Conservation (phyloP, 92 coral and sea anemone genomes). For the Epizoanthus stellaris region DNA sequence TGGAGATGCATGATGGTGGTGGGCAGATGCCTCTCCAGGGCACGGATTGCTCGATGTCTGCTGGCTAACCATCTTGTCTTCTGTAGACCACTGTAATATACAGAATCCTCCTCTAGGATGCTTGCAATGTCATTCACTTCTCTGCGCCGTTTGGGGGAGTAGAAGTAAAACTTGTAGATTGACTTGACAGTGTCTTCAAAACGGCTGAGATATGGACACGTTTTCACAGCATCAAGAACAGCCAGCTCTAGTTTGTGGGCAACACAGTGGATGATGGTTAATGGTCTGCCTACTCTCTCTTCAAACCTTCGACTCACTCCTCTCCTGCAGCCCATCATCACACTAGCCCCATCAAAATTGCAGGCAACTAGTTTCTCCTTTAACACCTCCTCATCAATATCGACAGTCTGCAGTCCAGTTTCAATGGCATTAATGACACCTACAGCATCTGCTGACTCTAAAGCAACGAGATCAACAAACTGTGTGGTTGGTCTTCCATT, state of each 20-base stretch:
- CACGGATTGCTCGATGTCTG: conserved; percentile 36
- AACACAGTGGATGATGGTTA: conserved; percentile 59
- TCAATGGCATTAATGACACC: conserved; percentile 30
- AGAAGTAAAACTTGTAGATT: conserved; percentile 48
- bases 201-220: conserved; percentile 7
- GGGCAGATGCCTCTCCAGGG: conserved; percentile 49
- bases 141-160: conserved; percentile 54
- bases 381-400: conserved; percentile 18
- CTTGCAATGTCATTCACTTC: conserved; percentile 51
- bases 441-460: conserved; percentile 44
- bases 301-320: conserved; percentile 42
- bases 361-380: conserved; percentile 39
- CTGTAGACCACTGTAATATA: conserved; percentile 49
- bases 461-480: conserved; percentile 36
- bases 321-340: conserved; percentile 48
- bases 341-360: conserved; percentile 55
- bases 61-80: conserved; percentile 58
- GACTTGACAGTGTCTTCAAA: conserved; percentile 46
- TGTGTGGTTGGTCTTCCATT: conserved; percentile 39
- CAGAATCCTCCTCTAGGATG: conserved; percentile 41
- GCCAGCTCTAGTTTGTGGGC: conserved; percentile 66
- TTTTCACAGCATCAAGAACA: conserved; percentile 56
- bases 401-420: conserved; percentile 8
- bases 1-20: conserved; percentile 54
- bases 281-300: conserved; percentile 24